Evolutionary conservation across 2,888 invertebrate genomes (phyloP), one percentile per base, ranked within the genome.

Genomic region (Philonicus albiceps): DNA sequence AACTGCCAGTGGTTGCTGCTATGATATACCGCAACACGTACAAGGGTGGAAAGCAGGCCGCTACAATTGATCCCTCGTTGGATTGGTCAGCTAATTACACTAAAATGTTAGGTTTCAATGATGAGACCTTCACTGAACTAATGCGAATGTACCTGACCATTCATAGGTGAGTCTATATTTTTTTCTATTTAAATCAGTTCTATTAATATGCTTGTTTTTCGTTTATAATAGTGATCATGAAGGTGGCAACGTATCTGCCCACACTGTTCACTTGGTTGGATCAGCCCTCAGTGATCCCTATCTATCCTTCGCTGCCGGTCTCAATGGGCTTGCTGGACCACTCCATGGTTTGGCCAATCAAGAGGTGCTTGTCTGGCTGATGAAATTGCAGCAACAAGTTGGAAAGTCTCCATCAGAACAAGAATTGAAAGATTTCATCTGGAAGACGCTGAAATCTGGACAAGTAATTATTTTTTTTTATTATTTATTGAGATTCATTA

Each of bases 401-500:
- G 97, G 97, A 85, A 96, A 96, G 90, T 95, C 95, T 90, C 96
- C 96, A 88, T 95, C 96, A 19, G 98, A 99, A 92, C 97, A 98
- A 0, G 95, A 98, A 90, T 94, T 99, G 86, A 98, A 97, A 92
- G 98, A 99, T 84, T 99, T 98, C 93, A 97, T 99, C 91, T 98
- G 98, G 98, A 98, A 98, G 93, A 99, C 98, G 1, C 93, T 97
- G 86, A 96, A 97, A 93, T 94, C 95, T 87, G 97, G 97, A 89
- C 96, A 96, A 93, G 92, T 91, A 88, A 76, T 13, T 37, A 37
- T 16, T 3, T 43, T 43, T 43, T 13, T 3, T 43, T 43, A 16
- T 43, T 43, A 43, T 43, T 43, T 43, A 43, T 43, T 43, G 3
- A 13, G 0, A 43, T 43, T 43, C 13, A 43, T 43, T 3, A 43